Percentiles rank a stretch among this genome's conserved stretches.
These are phyloP conservation scores for Agriopis marginaria DNA, from an alignment of 2,888 invertebrate species.

Conservation along the genomic window DNA sequence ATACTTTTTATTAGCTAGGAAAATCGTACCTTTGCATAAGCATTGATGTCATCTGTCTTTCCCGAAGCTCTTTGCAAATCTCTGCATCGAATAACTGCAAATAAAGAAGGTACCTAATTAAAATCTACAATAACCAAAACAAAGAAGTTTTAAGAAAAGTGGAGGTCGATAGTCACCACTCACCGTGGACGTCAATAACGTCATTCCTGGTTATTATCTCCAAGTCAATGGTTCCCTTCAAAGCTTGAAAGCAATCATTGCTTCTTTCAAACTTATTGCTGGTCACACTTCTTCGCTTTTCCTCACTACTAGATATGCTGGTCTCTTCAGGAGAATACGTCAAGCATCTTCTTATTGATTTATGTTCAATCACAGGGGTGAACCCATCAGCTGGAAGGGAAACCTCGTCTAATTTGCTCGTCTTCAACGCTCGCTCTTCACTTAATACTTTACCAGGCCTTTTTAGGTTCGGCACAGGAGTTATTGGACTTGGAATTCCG, in stretches of 20 bases:
- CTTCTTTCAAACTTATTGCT: conserved; percentile 77
- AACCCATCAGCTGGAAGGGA: conserved; percentile 64
- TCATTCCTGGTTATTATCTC: conserved; percentile 86
- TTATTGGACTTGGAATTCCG: conserved; percentile 84
- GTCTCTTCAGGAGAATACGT: conserved; percentile 86
- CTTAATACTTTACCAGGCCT: conserved; percentile 76
- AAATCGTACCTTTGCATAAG: conserved; percentile 90
- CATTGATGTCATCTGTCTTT: conserved; percentile 89
- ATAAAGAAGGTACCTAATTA: conserved; percentile 43
- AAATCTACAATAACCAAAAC: not conserved
- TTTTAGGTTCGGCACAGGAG: conserved; percentile 75
- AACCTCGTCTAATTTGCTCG: conserved; percentile 83
- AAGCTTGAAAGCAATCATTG: conserved; percentile 68
- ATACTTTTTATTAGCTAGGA: not conserved
- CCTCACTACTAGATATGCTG: conserved; percentile 82
- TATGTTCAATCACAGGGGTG: conserved; percentile 81
- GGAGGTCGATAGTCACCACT: conserved; percentile 83
- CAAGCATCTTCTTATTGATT: conserved; percentile 84
- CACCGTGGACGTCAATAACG: conserved; percentile 89
- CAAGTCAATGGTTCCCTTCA: conserved; percentile 88
- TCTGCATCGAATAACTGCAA: conserved; percentile 92
- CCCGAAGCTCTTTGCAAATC: conserved; percentile 90
- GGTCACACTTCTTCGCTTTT: conserved; percentile 83
- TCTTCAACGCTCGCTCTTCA: conserved; percentile 79
- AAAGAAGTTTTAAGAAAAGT: conserved; percentile 27